Conservation (phyloP, 2,797 vertebrate species). For the Macropus fuliginosus region DNA sequence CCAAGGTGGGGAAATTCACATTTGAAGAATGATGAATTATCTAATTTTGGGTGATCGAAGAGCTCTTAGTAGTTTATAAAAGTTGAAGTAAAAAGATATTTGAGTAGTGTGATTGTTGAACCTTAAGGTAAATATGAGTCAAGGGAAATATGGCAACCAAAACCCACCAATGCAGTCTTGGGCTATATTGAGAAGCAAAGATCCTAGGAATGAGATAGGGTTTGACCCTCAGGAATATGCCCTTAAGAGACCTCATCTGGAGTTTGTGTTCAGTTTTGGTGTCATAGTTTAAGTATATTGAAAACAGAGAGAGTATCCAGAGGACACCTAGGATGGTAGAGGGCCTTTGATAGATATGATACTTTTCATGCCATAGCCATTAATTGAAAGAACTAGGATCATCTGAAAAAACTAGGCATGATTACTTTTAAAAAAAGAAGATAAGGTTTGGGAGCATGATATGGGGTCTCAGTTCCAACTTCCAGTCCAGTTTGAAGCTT, state of each 20-base stretch:
- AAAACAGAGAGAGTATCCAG: neutral
- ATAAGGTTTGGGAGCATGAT: neutral
- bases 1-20: neutral
- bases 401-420: neutral
- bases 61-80: neutral
- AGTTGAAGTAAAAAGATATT: neutral
- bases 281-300: neutral
- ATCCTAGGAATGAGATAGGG: neutral
- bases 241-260: neutral
- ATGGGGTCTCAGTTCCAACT: neutral
- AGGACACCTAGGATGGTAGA: neutral
- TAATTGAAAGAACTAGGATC: neutral
- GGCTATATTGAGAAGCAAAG: neutral
- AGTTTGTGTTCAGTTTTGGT: neutral
- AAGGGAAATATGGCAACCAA: neutral
- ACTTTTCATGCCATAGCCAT: neutral
- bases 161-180: neutral
- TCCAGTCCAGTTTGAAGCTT: neutral
- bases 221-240: neutral
- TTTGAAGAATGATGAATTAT: neutral
- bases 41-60: neutral
- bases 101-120: neutral
- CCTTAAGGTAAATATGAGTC: neutral
- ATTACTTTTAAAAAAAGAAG: neutral
- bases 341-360: neutral